Conservation (phyloP, 2,888 invertebrate genomes). For the Brenthis daphne region DNA sequence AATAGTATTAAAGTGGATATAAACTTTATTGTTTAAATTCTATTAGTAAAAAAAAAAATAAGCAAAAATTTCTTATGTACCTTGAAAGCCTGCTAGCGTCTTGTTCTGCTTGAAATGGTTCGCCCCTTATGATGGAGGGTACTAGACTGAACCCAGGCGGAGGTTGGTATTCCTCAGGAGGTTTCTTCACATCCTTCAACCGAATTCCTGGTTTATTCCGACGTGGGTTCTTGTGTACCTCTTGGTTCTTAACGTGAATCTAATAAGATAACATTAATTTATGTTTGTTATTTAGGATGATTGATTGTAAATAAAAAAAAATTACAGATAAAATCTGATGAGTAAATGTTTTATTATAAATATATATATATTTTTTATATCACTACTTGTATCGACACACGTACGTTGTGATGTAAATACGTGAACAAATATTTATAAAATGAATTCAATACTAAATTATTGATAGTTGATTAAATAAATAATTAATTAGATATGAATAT, state of each 20-base stretch:
- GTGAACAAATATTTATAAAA: too few species aligned
- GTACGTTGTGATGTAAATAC: too few species aligned
- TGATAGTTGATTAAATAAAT: too few species aligned
- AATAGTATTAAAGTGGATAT: too few species aligned
- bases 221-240: slow-evolving; percentile 84
- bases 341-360: too few species aligned
- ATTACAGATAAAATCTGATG: background rate
- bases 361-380: too few species aligned
- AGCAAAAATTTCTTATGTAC: slow-evolving; percentile 44
- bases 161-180: slow-evolving; percentile 81
- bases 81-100: slow-evolving; percentile 73
- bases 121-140: slow-evolving; percentile 74
- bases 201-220: slow-evolving; percentile 84
- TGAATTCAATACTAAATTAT: too few species aligned
- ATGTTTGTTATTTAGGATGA: background rate
- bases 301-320: background rate
- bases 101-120: slow-evolving; percentile 63
- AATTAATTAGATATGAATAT: too few species aligned
- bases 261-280: slow-evolving; percentile 47
- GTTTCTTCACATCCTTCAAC: slow-evolving; percentile 77
- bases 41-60: background rate
- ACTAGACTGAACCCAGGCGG: slow-evolving; percentile 85
- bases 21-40: background rate
- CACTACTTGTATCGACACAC: too few species aligned
- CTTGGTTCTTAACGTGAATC: slow-evolving; percentile 86